Evolutionary conservation across 2,888 invertebrate genomes (phyloP).

Genomic region (Lysandra coridon): DNA sequence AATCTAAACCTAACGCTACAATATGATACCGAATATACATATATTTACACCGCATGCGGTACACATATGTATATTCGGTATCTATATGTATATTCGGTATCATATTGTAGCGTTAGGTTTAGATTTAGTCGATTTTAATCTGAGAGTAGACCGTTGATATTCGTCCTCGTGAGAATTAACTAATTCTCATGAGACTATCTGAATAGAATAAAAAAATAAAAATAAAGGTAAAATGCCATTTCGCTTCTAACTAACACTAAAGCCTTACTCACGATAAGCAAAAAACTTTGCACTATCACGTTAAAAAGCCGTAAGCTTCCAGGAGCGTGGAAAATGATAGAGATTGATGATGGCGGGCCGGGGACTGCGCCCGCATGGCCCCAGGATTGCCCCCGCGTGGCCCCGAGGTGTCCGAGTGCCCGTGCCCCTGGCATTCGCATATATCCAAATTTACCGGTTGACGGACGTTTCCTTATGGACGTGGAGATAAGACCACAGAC

Average conservation of each 20-base stretch:
- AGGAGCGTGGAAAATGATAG: slow-evolving; percentile 57
- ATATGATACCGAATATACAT: neutral
- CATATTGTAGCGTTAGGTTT: too few relatives aligned
- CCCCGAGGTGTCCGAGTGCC: slow-evolving; percentile 43
- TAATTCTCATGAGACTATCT: neutral
- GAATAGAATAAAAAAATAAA: too few relatives aligned
- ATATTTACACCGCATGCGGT: neutral
- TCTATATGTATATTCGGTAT: neutral
- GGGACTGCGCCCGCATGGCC: slow-evolving; percentile 57
- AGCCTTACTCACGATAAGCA: neutral
- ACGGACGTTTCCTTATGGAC: slow-evolving; percentile 72
- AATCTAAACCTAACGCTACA: too few relatives aligned
- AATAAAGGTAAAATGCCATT: neutral
- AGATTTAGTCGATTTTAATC: neutral
- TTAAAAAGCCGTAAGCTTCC: slow-evolving; percentile 34
- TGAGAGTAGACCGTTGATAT: neutral
- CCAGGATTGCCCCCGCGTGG: slow-evolving; percentile 57
- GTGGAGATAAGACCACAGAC: slow-evolving; percentile 29
- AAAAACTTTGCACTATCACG: neutral
- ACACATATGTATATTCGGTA: too few relatives aligned
- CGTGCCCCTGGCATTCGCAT: slow-evolving; percentile 51
- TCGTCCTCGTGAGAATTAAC: neutral
- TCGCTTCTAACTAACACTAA: neutral
- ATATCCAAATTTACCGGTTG: slow-evolving; percentile 76
- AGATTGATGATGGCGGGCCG: slow-evolving; percentile 72